Evolutionary conservation across 2,888 invertebrate genomes (phyloP).

Genomic region (Rhingia campestris): DNA sequence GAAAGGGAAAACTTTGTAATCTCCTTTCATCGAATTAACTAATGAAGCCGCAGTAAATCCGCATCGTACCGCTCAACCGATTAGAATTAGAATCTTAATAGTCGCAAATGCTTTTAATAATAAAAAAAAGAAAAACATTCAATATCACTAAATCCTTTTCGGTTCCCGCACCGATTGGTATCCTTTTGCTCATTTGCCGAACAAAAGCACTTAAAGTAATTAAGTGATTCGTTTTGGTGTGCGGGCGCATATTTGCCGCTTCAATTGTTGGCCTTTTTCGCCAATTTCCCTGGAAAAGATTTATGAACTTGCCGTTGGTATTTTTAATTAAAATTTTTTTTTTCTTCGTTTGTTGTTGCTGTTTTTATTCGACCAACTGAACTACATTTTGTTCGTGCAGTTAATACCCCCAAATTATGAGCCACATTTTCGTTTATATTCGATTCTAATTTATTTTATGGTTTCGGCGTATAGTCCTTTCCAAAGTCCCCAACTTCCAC

Average conservation of each 20-base stretch:
- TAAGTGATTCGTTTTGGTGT: slow-evolving; percentile 64
- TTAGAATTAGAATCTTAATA: slow-evolving; percentile 18
- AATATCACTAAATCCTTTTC: slow-evolving; percentile 63
- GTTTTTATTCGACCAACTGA: slow-evolving; percentile 11
- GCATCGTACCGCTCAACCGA: not conserved
- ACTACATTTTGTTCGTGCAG: slow-evolving; percentile 63
- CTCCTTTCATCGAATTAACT: slow-evolving; percentile 12
- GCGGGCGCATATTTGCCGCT: slow-evolving; percentile 53
- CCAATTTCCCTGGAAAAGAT: slow-evolving; percentile 56
- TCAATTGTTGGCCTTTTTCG: slow-evolving; percentile 53
- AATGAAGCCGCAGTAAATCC: slow-evolving; percentile 15
- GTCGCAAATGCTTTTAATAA: not conserved
- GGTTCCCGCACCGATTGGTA: slow-evolving; percentile 28
- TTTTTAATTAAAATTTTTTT: slow-evolving; percentile 65
- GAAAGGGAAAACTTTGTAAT: slow-evolving; percentile 1
- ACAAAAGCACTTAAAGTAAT: slow-evolving; percentile 70
- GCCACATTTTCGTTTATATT: slow-evolving; percentile 54
- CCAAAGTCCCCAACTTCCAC: too few species aligned
- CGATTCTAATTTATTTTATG: slow-evolving; percentile 68
- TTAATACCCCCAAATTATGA: slow-evolving; percentile 62
- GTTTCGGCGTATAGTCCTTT: not conserved
- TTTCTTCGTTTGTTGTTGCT: not conserved
- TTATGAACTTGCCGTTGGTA: slow-evolving; percentile 63
- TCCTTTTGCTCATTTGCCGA: slow-evolving; percentile 53
- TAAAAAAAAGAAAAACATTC: slow-evolving; percentile 45